Base-by-base conservation (phyloP, 2,888 invertebrate genomes). In the Orchestes rusci region DNA sequence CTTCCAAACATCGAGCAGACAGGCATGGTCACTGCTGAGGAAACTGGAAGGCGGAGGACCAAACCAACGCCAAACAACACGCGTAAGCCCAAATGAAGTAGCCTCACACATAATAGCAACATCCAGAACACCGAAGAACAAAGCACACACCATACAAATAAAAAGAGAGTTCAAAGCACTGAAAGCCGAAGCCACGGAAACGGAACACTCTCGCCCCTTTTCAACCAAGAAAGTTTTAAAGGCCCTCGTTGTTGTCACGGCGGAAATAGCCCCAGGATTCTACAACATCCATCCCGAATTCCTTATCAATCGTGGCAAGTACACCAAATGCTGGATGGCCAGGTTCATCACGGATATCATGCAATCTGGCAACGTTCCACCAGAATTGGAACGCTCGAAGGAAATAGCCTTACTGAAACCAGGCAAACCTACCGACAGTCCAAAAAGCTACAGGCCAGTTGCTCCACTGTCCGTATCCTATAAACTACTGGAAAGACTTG, bases 51-150 rank as follows among this genome's bases (percentile, higher is more conserved):
- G 10, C 10, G 5, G 23, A 23, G 10, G 10, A 5, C 23, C 23
- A 7, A 20, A 19, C 8, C 39, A 37, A 15, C 10, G 18, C 23
- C 27, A 23, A 23, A 23, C 5, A 23, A 10, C 23, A 7, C 23
- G 7, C 5, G 10, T 10, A 7, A 23, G 23, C 10, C 23, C 23
- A 5, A 23, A 23, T 23, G 5, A 5, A 23, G 23, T 23, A 10
- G 23, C 5, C 10, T 23, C 23, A 23, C 23, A 23, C 23, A 23
- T 23, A 7, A 10, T 51, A 20, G 17, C 20, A 8, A 39, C 38
- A 16, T 43, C 45, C 16, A 50, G 43, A 41, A 32, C 45, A 7
- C 23, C 23, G 23, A n/a, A n/a, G n/a, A n/a, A n/a, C n/a, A n/a
- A n/a, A n/a, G n/a, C n/a, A n/a, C n/a, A n/a, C n/a, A n/a, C n/a